These are phyloP conservation scores for Poecilia gillii DNA, from an alignment of 2,797 vertebrate genomes.

Conservation along the genomic window DNA sequence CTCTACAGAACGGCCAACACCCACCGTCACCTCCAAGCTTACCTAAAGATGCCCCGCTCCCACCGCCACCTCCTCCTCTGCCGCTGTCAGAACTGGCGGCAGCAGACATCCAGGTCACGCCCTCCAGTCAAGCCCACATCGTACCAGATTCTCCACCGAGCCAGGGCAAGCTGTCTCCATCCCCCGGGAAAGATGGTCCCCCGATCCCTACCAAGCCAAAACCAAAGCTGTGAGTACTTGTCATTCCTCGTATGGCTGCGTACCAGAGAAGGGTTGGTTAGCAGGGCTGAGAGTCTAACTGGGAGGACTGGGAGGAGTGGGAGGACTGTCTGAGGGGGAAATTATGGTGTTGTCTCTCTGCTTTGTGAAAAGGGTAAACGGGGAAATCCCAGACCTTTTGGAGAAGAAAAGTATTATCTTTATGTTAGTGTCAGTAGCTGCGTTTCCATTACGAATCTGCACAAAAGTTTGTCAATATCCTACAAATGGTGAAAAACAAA, in stretches of 20 bases:
- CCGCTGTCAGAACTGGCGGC: slow-evolving; percentile 25
- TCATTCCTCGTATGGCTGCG: slow-evolving; percentile 31
- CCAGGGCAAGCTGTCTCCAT: slow-evolving; percentile 69
- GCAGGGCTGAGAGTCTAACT: not conserved
- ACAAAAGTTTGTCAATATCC: no score
- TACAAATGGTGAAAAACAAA: no score
- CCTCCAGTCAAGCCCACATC: slow-evolving; percentile 25
- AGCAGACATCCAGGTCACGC: slow-evolving; percentile 9
- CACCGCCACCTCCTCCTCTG: slow-evolving; percentile 39
- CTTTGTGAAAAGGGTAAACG: slow-evolving; percentile 55
- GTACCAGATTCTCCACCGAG: slow-evolving; percentile 47
- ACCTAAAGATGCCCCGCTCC: slow-evolving; percentile 42
- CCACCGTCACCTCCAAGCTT: slow-evolving; percentile 67
- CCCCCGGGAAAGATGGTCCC: slow-evolving; percentile 85
- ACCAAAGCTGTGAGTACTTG: slow-evolving; percentile 94
- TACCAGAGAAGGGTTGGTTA: slow-evolving; percentile 12
- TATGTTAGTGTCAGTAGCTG: slow-evolving; percentile 48
- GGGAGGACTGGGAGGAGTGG: not conserved
- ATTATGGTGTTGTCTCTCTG: slow-evolving; percentile 38
- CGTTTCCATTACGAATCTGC: no score
- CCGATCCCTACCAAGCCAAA: slow-evolving; percentile 94
- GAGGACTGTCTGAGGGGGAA: slow-evolving; percentile 37
- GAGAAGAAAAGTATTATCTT: slow-evolving; percentile 68
- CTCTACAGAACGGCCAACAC: slow-evolving; percentile 73
- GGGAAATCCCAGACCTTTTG: slow-evolving; percentile 44